Evolutionary conservation across 2,888 invertebrate species (phyloP).

Genomic region (Matsumyia berberina): DNA sequence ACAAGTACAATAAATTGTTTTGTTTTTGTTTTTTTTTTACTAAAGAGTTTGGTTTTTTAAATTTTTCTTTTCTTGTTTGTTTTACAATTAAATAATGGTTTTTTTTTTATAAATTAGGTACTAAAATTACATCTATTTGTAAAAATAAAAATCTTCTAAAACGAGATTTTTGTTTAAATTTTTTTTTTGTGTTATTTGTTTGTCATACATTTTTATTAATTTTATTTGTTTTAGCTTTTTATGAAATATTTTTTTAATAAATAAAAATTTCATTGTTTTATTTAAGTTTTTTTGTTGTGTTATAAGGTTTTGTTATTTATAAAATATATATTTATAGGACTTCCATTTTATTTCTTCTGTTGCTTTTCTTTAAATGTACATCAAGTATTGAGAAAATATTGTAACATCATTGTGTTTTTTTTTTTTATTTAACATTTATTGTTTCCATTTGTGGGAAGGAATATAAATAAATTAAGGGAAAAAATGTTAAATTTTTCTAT

Average conservation of each 20-base stretch:
- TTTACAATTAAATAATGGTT: constrained; percentile 28
- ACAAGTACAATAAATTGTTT: constrained; percentile 71
- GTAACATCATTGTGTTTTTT: constrained; percentile 27
- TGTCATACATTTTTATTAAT: constrained; percentile 35
- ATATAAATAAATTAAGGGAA: constrained; percentile 41
- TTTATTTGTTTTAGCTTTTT: constrained; percentile 25
- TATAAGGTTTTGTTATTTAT: constrained; percentile 46
- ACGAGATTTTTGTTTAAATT: constrained; percentile 76
- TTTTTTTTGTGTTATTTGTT: constrained; percentile 40
- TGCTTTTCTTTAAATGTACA: constrained; percentile 45
- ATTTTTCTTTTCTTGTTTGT: constrained; percentile 36
- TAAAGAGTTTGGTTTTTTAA: constrained; percentile 48
- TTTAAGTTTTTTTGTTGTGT: constrained; percentile 2
- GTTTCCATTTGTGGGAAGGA: constrained; percentile 32
- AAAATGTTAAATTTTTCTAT: constrained; percentile 50
- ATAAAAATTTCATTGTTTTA: constrained; percentile 1
- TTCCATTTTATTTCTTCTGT: constrained; percentile 53
- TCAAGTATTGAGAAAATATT: constrained; percentile 52
- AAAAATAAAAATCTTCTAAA: constrained; percentile 78
- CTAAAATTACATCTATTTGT: constrained; percentile 73
- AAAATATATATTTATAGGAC: constrained; percentile 69
- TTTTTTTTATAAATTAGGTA: constrained; percentile 60
- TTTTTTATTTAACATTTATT: constrained; percentile 11
- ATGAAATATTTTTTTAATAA: constrained; percentile 20
- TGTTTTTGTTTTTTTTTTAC: constrained; percentile 24